A percentile compares a stretch with the other conserved stretches of the same genome.
phyloP scores from a whole-genome alignment of 2,113 vertebrate genomes.

The Sigmodon hispidus region DNA sequence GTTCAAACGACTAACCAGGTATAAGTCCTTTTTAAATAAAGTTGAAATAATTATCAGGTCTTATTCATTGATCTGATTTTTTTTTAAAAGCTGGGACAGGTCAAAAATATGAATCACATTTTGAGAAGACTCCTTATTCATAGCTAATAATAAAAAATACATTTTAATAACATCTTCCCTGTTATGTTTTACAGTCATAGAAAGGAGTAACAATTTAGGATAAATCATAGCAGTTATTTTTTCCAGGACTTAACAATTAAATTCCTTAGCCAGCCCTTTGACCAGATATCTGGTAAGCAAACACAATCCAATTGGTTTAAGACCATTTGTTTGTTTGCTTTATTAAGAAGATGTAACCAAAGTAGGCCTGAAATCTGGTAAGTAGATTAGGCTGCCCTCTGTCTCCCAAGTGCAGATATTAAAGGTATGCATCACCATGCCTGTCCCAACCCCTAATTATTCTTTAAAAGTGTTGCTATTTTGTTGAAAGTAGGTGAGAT shows the following conservation, averaged over 20 bases:
- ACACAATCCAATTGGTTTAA: conserved; percentile 11
- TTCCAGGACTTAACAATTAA: not conserved
- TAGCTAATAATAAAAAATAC: conserved; percentile 12
- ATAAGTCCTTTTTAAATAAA: conserved; percentile 37
- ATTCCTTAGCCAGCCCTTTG: not conserved
- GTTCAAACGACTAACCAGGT: not conserved
- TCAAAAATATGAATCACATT: conserved; percentile 51
- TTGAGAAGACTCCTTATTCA: conserved; percentile 29
- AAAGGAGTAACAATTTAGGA: not conserved
- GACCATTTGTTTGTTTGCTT: not conserved
- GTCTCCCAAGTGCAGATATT: too few relatives aligned
- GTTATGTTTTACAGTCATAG: not conserved
- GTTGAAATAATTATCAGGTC: not conserved
- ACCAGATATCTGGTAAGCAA: not conserved
- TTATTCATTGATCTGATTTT: conserved; percentile 53
- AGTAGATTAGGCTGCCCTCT: not conserved
- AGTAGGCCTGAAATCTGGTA: not conserved
- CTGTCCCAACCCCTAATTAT: not conserved
- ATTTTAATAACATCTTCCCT: conserved; percentile 38
- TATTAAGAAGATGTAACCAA: not conserved
- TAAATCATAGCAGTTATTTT: conserved; percentile 44
- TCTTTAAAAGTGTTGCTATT: conserved; percentile 16
- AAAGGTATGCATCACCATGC: too few relatives aligned
- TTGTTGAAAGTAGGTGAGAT: conserved; percentile 42
- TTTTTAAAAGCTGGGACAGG: conserved; percentile 33